Base-by-base conservation (phyloP, 2,888 invertebrate species). In the Trissolcus brochymenae region DNA sequence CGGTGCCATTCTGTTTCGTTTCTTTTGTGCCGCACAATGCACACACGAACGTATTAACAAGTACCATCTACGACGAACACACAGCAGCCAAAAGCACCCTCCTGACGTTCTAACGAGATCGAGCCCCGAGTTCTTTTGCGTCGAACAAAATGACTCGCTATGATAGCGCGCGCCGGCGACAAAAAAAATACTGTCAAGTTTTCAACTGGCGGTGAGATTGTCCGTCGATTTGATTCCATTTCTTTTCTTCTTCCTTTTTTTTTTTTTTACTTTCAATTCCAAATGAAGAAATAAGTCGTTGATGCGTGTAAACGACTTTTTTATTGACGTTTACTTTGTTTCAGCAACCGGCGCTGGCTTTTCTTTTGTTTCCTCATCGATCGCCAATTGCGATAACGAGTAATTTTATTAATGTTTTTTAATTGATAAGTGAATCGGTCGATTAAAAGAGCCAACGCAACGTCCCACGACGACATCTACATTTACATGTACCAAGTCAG, bases 71-170 rank as follows among this genome's bases (percentile, higher is more conserved):
- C 71, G 79, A 51, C 17, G 17, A 17, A 14, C 51, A 19, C 51
- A 16, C 51, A 35, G 35, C 35, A 35, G 35, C 35, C 43, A 62
- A 55, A 54, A 72, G 61, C 56, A 73, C 57, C 75, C 73, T 79
- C 40, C 75, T 70, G 73, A 74, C 74, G 66, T 70, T 70, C 64
- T 79, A 79, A 66, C 66, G 73, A 65, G 59, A 70, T 74, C 73
- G 76, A 67, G 56, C 56, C 61, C 50, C 64, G 54, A 68, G 57
- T 75, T 68, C 75, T 75, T 67, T n/a, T 51, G 75, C 68, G 35
- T 50, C 61, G 50, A 60, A 61, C 64, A 68, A 72, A 79, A 79
- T 73, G 57, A 70, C 64, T 70, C 65, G 62, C 61, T 62, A 73
- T 65, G 70, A 67, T 61, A 65, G 54, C 67, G 60, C 35, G 35